A percentile compares a stretch with the other conserved stretches of the same genome.
Evolutionary conservation across 2,797 vertebrate genomes (phyloP).

Genomic region (Octomys mimax): DNA sequence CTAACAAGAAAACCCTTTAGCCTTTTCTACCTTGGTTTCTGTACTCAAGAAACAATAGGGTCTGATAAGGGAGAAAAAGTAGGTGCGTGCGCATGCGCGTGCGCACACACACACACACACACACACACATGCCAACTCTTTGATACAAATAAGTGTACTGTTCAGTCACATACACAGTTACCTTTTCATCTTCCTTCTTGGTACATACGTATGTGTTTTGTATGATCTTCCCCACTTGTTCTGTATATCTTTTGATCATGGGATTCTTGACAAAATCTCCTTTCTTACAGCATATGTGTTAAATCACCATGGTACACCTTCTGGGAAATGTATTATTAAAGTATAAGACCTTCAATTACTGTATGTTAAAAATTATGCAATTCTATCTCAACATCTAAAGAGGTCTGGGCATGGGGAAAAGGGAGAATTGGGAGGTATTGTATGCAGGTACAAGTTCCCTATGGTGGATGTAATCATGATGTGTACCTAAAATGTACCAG

Average conservation of each 20-base stretch:
- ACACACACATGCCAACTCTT: background rate
- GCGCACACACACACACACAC: background rate
- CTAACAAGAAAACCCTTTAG: background rate
- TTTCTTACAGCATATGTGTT: slow-evolving; percentile 31
- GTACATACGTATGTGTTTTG: background rate
- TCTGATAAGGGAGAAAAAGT: background rate
- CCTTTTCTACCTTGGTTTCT: background rate
- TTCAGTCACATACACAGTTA: background rate
- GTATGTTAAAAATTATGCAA: background rate
- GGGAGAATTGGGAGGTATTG: background rate
- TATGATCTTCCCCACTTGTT: background rate
- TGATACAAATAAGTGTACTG: background rate
- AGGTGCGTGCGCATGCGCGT: too few species aligned
- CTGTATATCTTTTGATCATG: background rate
- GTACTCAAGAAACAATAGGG: background rate
- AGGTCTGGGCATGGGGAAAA: background rate
- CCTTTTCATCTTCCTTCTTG: background rate
- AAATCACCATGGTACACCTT: background rate
- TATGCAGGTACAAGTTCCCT: background rate
- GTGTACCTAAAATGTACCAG: background rate
- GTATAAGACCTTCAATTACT: background rate
- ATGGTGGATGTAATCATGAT: background rate
- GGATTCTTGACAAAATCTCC: background rate
- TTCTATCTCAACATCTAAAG: slow-evolving; percentile 6
- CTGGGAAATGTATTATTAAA: slow-evolving; percentile 15